Percentiles rank a stretch among this genome's conserved stretches.
These are phyloP conservation scores for Leucopsar rothschildi DNA, from an alignment of 2,113 vertebrate genomes.

Conservation along the genomic window DNA sequence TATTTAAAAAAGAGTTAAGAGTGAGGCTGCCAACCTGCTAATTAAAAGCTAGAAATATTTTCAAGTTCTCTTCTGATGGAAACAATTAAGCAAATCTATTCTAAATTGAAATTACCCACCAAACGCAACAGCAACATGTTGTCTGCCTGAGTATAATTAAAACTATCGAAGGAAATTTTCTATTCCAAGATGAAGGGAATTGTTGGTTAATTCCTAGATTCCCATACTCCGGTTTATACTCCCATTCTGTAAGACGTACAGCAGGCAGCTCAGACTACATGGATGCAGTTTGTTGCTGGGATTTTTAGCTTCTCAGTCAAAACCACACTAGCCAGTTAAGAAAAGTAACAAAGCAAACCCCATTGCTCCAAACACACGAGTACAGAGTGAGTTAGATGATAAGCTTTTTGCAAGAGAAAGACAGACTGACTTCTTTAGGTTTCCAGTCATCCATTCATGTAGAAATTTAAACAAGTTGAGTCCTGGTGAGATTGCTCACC, in stretches of 20 bases:
- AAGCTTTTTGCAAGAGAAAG: background rate
- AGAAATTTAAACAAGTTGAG: constrained; percentile 29
- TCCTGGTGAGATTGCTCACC: background rate
- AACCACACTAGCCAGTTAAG: background rate
- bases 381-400: background rate
- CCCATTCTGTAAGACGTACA: background rate
- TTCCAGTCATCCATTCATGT: constrained; percentile 41
- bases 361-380: background rate
- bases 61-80: background rate
- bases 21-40: background rate
- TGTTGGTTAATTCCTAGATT: background rate
- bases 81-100: constrained; percentile 4
- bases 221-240: background rate
- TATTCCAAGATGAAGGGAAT: background rate
- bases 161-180: background rate
- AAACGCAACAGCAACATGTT: background rate
- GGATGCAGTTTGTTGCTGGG: background rate
- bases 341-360: background rate
- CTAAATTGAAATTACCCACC: background rate
- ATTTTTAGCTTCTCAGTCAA: background rate
- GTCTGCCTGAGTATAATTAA: background rate
- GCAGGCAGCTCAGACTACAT: background rate
- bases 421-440: constrained; percentile 6
- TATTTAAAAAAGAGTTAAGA: background rate
- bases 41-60: constrained; percentile 5